Evolutionary conservation across 35 echinoderm and acorn worm genomes (phyloP).

Genomic region (Heliocidaris tuberculata): DNA sequence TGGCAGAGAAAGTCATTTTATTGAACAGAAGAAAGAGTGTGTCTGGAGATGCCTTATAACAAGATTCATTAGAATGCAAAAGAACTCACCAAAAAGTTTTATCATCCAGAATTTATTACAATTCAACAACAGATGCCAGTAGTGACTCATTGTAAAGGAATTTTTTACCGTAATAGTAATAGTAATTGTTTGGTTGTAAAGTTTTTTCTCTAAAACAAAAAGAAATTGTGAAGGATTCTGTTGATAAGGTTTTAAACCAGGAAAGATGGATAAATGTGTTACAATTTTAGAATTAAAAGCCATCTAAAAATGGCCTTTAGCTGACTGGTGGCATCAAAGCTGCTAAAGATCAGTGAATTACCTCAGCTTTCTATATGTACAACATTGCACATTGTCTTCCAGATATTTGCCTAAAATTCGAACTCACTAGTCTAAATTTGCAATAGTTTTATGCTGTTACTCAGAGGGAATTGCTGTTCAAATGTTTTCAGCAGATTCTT

Average conservation of each 20-base stretch:
- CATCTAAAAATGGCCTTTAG: not conserved
- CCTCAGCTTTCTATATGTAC: not conserved
- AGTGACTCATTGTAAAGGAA: no score
- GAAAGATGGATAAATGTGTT: not conserved
- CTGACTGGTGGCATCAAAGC: not conserved
- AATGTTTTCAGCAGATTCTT: not conserved
- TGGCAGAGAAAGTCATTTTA: conserved; percentile 22
- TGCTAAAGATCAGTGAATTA: not conserved
- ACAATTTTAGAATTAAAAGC: not conserved
- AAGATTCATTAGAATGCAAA: not conserved
- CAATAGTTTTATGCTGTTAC: not conserved
- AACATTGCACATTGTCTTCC: not conserved
- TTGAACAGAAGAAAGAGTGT: not conserved
- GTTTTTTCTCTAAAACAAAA: no score
- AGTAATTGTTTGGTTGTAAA: no score
- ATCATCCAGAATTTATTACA: not conserved
- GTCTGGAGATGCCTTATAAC: not conserved
- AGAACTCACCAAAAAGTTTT: not conserved
- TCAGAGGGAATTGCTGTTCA: not conserved
- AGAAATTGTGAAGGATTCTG: not conserved
- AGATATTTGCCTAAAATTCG: not conserved
- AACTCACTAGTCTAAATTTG: not conserved
- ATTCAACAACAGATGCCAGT: no score
- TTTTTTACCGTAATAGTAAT: no score
- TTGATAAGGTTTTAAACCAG: not conserved